Base-by-base conservation (phyloP, 2,113 vertebrate species). In the Gallinago undulata region DNA sequence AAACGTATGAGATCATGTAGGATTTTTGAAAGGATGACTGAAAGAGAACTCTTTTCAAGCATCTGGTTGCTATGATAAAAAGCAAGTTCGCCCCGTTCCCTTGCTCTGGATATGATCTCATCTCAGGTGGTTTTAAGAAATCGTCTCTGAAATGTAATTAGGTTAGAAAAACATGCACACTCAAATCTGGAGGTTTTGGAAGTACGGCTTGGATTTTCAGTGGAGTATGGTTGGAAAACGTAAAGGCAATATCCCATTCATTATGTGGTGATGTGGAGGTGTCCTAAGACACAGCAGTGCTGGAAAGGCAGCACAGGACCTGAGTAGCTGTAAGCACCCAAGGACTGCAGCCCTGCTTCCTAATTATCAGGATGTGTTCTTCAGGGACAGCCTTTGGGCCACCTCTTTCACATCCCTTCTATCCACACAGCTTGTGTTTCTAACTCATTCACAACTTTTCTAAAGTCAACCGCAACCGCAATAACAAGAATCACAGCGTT, bases 121-220 rank as follows among this genome's bases (percentile, higher is more conserved):
- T 95, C 72, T 95, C 94, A 97, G 77, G 85, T 94, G 86, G 77
- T 84, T 96, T 97, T 94, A 85, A 96, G 80, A 70, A 96, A 94
- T 89, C 33, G 2, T 51, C 67, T 94, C 13, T 12, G 67, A 97
- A 97, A 94, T 64, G 39, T 89, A 97, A 97, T 95, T 93, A 92
- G 28, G 78, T 85, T 92, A 83, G 88, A 82, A 96, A 96, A 96
- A 84, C 57, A 93, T 10, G n/a, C 33, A 77, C 37, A 72, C 41
- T 93, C 41, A 76, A 13, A 88, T 41, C 84, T 87, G 84, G 55
- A 89, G 73, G 63, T 39, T 90, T 60, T 89, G 74, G 82, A 93
- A 92, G 69, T 45, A 67, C 4, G 1, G 48, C 59, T 83, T 45
- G 35, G 35, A 80, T 90, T 89, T 96, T 39, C 1, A 1, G 62